These are phyloP conservation scores for Caenorhabditis latens DNA, from an alignment of 1,140 invertebrate genomes.

Conservation along the genomic window DNA sequence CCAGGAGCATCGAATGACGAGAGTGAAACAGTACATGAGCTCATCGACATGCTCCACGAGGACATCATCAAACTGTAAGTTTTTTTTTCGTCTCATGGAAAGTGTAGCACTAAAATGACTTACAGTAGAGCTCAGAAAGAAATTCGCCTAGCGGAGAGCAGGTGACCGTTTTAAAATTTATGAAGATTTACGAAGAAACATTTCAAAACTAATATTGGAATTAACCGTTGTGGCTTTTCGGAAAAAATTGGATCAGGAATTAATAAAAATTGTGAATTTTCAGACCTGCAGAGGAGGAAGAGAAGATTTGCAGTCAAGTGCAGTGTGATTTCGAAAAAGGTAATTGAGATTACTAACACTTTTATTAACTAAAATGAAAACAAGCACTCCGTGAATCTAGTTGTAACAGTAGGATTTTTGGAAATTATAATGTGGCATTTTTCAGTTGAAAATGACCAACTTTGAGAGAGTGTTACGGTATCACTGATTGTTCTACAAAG, in stretches of 20 bases:
- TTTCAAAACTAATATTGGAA: not conserved
- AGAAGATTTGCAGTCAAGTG: constrained; percentile 5
- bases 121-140: constrained; percentile 36
- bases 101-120: not conserved
- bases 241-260: not conserved
- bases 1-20: not conserved
- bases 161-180: constrained; percentile 14
- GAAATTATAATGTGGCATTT: no score
- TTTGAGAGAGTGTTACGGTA: no score
- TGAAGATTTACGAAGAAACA: not conserved
- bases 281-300: constrained; percentile 18
- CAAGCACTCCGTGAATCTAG: no score
- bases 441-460: no score
- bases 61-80: constrained; percentile 38
- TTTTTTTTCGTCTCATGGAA: not conserved
- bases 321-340: constrained; percentile 38
- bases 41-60: constrained; percentile 26
- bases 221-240: not conserved
- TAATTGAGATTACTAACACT: not conserved
- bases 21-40: constrained; percentile 11
- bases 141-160: constrained; percentile 27
- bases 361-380: no score
- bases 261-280: not conserved
- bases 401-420: no score
- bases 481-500: no score